A percentile compares a stretch with the other conserved stretches of the same genome.
These are phyloP conservation scores for Charaxes varanes DNA, from an alignment of 1,140 invertebrate species.

Conservation along the genomic window DNA sequence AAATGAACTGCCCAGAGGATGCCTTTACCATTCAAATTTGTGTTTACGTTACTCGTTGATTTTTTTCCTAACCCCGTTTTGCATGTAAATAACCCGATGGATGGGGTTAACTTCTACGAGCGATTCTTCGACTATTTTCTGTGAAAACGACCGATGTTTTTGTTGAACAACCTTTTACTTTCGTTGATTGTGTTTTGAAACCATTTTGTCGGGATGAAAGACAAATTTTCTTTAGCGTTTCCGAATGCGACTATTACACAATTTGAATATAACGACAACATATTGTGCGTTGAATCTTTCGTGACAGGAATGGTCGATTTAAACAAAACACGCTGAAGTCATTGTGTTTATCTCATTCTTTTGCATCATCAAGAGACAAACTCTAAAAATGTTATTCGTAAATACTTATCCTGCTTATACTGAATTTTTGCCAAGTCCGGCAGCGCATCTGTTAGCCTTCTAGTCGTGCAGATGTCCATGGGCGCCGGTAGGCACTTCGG, in stretches of 20 bases:
- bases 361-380: too few species aligned
- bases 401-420: too few species aligned
- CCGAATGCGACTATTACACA: constrained; percentile 5
- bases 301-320: too few species aligned
- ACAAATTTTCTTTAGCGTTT: constrained; percentile 20
- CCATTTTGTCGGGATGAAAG: constrained; percentile 35
- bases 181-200: constrained; percentile 52
- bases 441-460: too few species aligned
- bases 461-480: too few species aligned
- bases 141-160: constrained; percentile 38
- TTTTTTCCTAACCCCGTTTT: constrained; percentile 46
- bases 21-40: constrained; percentile 36
- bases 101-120: constrained; percentile 29
- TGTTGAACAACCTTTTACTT: constrained; percentile 40
- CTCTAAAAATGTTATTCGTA: too few species aligned
- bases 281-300: too few species aligned
- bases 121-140: constrained; percentile 40
- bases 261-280: too few species aligned
- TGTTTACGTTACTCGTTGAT: constrained; percentile 30
- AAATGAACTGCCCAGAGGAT: constrained; percentile 7
- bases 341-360: too few species aligned
- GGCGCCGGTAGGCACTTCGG: too few species aligned
- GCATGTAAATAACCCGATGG: constrained; percentile 47
- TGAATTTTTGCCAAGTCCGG: too few species aligned
- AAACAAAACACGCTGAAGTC: too few species aligned